Conservation (phyloP, 2,797 vertebrate species). For the Acanthis flammea region DNA sequence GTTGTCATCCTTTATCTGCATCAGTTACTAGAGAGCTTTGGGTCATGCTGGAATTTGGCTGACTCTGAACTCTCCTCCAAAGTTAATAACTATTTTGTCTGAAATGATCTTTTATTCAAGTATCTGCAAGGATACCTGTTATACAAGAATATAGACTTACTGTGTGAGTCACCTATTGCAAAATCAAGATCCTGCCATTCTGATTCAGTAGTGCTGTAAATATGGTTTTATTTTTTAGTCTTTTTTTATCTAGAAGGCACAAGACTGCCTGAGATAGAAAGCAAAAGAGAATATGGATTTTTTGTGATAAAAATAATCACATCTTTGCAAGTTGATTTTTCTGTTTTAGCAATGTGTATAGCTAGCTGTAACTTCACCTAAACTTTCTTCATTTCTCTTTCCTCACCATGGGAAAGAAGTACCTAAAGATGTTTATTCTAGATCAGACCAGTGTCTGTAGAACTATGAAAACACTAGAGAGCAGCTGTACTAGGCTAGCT, state of each 20-base stretch:
- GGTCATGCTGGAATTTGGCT: not conserved
- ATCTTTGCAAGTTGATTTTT: not conserved
- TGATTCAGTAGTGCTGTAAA: not conserved
- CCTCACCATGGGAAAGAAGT: not conserved
- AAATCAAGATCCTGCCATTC: slow-evolving; percentile 7
- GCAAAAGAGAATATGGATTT: not conserved
- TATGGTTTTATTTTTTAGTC: not conserved
- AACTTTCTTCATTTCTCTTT: not conserved
- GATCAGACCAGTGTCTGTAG: not conserved
- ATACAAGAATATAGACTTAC: not conserved
- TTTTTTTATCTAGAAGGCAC: not conserved
- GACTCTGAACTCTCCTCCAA: not conserved
- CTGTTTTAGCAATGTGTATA: not conserved
- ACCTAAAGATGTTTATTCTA: not conserved
- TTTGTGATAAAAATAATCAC: not conserved
- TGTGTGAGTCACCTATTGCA: not conserved
- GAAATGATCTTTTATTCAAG: not conserved
- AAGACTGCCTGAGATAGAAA: not conserved
- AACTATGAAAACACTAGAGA: not conserved
- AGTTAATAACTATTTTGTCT: not conserved
- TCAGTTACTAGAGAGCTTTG: not conserved
- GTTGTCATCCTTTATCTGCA: not conserved
- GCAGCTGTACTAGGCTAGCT: not conserved
- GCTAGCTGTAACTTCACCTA: not conserved
- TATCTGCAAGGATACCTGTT: not conserved